Evolutionary conservation across 2,113 vertebrate genomes (phyloP), one percentile per base, ranked within the genome.

Genomic region (Psettodes erumei): DNA sequence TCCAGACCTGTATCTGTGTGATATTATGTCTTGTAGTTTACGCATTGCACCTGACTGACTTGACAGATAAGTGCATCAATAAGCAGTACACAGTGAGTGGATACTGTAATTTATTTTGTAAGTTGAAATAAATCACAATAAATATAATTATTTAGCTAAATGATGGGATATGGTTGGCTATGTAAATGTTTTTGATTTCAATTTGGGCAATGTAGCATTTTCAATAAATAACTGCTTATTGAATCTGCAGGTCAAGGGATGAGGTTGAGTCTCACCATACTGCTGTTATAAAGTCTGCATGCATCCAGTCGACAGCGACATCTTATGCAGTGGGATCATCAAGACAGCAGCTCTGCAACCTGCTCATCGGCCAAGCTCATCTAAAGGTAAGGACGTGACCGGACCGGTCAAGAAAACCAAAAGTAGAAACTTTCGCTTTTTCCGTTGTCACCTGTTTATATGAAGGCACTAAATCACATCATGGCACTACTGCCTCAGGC

Each of bases 191-290:
- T n/a, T n/a, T n/a, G n/a, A n/a, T n/a, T n/a, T n/a, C n/a, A n/a
- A n/a, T n/a, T n/a, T n/a, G n/a, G n/a, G n/a, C n/a, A n/a, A n/a
- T n/a, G n/a, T n/a, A n/a, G n/a, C n/a, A n/a, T n/a, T n/a, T n/a
- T n/a, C n/a, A 38, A 66, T 48, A 9, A 62, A 42, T 27, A 8
- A 67, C 11, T 38, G 1, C 3, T 32, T 23, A 79, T 7, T 47
- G 1, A 51, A 23, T 60, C n/a, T 47, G 62, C 54, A 61, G 54
- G 72, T 71, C 25, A 76, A 58, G 19, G 11, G 51, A 8, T 13
- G 12, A 45, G 33, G 23, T 10, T 27, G 7, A 28, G 40, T 66
- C 15, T 64, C 19, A 3, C 47, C 55, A 55, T 13, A 58, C 47
- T 3, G 15, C 42, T 28, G 2, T 30, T 33, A 6, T 32, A 6